Evolutionary conservation across 23 tunicate species (phyloP).

Genomic region (Ciona savignyi): DNA sequence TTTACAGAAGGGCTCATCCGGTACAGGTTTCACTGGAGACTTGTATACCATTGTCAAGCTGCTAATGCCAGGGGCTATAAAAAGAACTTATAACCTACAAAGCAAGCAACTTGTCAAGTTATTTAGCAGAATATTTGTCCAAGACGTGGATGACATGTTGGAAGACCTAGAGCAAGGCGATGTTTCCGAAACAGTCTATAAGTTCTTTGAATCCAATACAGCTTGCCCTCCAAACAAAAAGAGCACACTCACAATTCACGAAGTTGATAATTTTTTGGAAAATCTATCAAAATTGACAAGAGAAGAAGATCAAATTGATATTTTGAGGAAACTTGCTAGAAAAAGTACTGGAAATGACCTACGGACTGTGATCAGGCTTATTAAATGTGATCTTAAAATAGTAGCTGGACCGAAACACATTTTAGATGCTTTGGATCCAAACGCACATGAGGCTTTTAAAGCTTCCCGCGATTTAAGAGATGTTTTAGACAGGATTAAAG

Average conservation of each 20-base stretch:
- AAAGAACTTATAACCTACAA: conserved; percentile 78
- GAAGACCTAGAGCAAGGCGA: conserved; percentile 92
- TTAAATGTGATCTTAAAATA: conserved; percentile 74
- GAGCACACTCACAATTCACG: conserved; percentile 72
- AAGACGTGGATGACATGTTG: conserved; percentile 87
- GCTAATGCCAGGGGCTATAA: conserved; percentile 71
- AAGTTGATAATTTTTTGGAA: conserved; percentile 74
- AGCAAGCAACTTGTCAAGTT: conserved; percentile 73
- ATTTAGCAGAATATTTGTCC: conserved; percentile 58
- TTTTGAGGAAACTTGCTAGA: conserved; percentile 43
- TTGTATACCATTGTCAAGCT: conserved; percentile 54
- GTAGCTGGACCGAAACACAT: conserved; percentile 87
- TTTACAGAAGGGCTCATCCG: conserved; percentile 44
- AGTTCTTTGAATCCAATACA: conserved; percentile 68
- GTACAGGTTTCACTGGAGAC: conserved; percentile 76
- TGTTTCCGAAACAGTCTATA: conserved; percentile 82
- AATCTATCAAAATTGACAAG: conserved; percentile 43
- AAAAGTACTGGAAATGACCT: conserved; percentile 82
- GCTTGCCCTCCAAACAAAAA: conserved; percentile 61
- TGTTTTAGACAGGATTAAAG: conserved; percentile 49
- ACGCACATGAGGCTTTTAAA: conserved; percentile 94
- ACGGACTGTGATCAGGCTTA: conserved; percentile 58
- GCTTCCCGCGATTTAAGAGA: conserved; percentile 86
- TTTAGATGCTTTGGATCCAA: conserved; percentile 79
- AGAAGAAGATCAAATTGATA: conserved; percentile 74